Conservation (phyloP, 2,113 vertebrate species). For the Dicerorhinus sumatrensis region DNA sequence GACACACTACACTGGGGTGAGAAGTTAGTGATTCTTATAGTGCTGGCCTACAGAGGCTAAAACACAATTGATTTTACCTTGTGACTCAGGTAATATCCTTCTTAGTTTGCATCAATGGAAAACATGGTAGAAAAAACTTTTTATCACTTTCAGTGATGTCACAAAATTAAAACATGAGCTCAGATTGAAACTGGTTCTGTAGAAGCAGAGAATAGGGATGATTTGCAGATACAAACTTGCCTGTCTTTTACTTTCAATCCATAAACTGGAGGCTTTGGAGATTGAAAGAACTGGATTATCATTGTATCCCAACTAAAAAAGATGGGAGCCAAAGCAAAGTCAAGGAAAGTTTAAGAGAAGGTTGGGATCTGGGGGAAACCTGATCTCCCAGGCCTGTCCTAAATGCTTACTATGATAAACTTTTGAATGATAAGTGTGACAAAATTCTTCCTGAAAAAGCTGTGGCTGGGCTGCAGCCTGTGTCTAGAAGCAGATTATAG, state of each 20-base stretch:
- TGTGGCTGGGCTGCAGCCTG: not conserved
- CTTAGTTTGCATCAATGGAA: not conserved
- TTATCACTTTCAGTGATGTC: not conserved
- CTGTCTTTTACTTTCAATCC: not conserved
- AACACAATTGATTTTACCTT: not conserved
- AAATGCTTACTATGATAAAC: not conserved
- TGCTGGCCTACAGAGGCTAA: not conserved
- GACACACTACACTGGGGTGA: accelerated
- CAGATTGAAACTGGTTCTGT: not conserved
- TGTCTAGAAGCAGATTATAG: not conserved
- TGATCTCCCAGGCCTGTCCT: not conserved
- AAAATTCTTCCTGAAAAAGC: not conserved
- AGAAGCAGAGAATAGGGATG: not conserved
- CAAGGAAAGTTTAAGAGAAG: not conserved
- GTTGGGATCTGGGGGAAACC: not conserved
- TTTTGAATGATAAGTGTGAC: not conserved
- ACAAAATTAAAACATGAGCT: not conserved
- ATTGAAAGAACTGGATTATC: not conserved
- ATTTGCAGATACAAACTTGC: not conserved
- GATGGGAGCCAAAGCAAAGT: not conserved
- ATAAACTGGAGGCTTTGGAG: not conserved
- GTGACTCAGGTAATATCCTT: not conserved
- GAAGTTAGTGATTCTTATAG: not conserved
- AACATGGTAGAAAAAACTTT: not conserved
- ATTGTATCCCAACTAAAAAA: not conserved